Base-by-base conservation (phyloP, 2,888 invertebrate species). In the Stenchaetothrips biformis region DNA sequence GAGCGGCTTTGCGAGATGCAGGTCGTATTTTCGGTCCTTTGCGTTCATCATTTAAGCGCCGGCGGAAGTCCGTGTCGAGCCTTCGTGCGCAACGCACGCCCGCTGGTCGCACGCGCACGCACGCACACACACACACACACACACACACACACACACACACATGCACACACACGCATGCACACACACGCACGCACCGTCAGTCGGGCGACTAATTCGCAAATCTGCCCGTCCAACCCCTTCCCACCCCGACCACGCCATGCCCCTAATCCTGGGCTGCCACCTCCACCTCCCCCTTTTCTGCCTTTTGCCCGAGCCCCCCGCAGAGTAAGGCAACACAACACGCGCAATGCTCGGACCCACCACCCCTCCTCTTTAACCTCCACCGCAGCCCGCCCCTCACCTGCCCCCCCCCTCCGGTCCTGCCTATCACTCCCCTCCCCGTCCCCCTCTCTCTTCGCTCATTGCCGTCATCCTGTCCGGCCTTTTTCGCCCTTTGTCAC, bases 201-300 rank as follows among this genome's bases (percentile, higher is more conserved):
- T 21, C 67, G n/a, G 21, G 67, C 67, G 67, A 67, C 67, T 67
- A 67, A 67, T 67, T 67, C 67, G 67, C 67, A 67, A 67, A 67
- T 67, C 67, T 67, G n/a, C 67, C 53, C 67, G 37, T 37, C 37
- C 37, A 37, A 37, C 37, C 37, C 37, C 37, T 37, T 37, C 4
- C 37, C 37, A 37, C 37, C 37, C 37, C 53, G 53, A 53, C 67
- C 67, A 18, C n/a, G 18, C n/a, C 62, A 2, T 62, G 18, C 62
- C 62, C 62, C 18, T n/a, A n/a, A n/a, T 67, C 21, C 67, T 21
- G 21, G 6, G 6, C 67, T 21, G 67, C 21, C n/a, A 21, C 9
- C 67, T 67, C 67, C 37, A 1, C 37, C 37, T 37, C 37, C 37
- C 4, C 37, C 37, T 37, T 37, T 37, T 37, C 37, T 37, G 37